Base-by-base conservation (phyloP, 2,888 invertebrate genomes). In the Hermodice carunculata region DNA sequence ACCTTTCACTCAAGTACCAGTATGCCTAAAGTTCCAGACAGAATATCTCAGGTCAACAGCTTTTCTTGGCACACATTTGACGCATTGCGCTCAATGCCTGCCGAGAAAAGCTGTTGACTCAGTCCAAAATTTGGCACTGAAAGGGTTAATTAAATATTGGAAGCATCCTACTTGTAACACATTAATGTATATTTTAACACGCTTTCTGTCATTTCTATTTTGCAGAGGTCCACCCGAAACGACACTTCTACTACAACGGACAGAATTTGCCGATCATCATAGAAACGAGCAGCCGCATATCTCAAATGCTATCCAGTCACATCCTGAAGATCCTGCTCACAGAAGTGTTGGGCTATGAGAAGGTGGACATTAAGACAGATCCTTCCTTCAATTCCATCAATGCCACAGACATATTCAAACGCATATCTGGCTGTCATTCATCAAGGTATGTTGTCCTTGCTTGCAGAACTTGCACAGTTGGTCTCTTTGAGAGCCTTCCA, bases 331-430 rank as follows among this genome's bases (percentile, higher is more conserved):
- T 85, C 26, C 73, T 87, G 1, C 77, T 87, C 32, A 76, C 81
- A 61, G 86, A 86, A 63, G 80, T 84, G 17, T 75, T 86, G 4
- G 86, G 86, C 5, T 86, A 86, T 67, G 77, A 75, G n/a, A 75
- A 81, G 49, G 85, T 86, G 0, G 70, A 77, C 53, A 78, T 85
- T 5, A 69, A 34, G 14, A 31, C 40, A 14, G 17, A 19, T 17
- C 66, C 76, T 32, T 76, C 74, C 53, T 69, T 71, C 31, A 78
- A 76, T 61, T 73, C 75, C 37, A 79, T 80, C 73, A 82, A 84
- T 65, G 76, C 83, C 24, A 77, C 79, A 0, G 69, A 69, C 14
- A 79, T 81, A 4, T 73, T 86, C 44, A 77, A 81, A 69, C 71
- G 85, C 40, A 75, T 85, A n/a, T 75, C 82, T 2, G 81, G 83